A percentile compares a stretch with the other conserved stretches of the same genome.
Conservation (phyloP, 2,888 invertebrate species). For the Tetanocera ferruginea region DNA sequence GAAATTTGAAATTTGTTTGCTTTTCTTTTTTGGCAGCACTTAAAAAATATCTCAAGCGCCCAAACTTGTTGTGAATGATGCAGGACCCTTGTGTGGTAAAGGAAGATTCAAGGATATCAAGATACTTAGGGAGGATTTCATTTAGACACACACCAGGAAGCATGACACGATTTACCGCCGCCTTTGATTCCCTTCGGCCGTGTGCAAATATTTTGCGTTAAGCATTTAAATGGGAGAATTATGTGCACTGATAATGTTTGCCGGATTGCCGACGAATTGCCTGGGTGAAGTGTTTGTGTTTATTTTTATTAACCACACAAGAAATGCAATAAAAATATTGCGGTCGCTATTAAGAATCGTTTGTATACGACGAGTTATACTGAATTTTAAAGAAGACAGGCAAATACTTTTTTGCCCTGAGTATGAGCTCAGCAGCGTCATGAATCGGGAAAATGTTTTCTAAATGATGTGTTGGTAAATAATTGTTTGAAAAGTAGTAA, state of each 20-base stretch:
- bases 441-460: too few species aligned
- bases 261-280: not conserved
- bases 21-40: conserved; percentile 8
- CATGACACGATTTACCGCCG: not conserved
- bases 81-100: not conserved
- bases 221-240: conserved; percentile 21
- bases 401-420: too few species aligned
- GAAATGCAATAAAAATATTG: too few species aligned
- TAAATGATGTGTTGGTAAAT: too few species aligned
- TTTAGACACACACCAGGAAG: not conserved
- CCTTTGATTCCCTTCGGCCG: conserved; percentile 15
- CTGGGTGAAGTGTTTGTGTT: not conserved
- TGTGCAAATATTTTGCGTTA: conserved; percentile 25
- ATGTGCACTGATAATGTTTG: conserved; percentile 10
- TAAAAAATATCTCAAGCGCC: not conserved
- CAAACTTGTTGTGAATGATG: not conserved
- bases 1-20: too few species aligned
- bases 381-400: too few species aligned
- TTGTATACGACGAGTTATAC: too few species aligned
- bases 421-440: too few species aligned
- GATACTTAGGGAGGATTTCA: not conserved
- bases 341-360: too few species aligned
- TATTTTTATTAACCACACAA: too few species aligned
- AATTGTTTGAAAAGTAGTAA: too few species aligned
- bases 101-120: not conserved